Conservation (phyloP, 2,888 invertebrate genomes). For the Eupelmus urozonus region DNA sequence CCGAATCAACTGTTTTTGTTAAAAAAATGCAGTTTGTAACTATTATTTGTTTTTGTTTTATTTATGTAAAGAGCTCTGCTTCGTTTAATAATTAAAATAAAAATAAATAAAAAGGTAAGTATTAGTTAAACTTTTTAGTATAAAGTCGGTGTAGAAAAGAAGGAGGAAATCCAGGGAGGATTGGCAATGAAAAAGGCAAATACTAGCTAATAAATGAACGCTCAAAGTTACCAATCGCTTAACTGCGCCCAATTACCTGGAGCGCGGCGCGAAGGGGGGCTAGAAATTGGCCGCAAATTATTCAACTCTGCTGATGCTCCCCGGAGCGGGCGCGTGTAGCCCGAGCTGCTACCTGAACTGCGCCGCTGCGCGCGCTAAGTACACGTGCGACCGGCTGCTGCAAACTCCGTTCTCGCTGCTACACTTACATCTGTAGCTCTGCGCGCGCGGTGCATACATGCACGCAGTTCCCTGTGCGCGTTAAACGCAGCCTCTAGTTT, state of each 20-base stretch:
- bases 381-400: neutral
- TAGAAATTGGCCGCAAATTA: conserved; percentile 38
- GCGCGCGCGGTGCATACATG: neutral
- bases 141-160: no score
- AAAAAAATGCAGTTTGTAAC: no score
- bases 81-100: no score
- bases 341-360: no score
- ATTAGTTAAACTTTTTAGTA: no score
- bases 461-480: neutral
- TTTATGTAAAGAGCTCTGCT: no score
- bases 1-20: no score
- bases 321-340: neutral
- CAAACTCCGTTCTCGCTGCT: conserved; percentile 1
- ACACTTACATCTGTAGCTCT: conserved; percentile 24
- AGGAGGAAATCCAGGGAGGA: no score
- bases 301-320: conserved; percentile 1
- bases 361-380: neutral
- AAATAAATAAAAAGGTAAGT: no score
- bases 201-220: no score
- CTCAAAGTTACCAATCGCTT: neutral
- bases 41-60: no score
- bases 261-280: conserved; percentile 10
- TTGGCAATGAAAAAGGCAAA: no score
- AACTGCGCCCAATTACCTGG: conserved; percentile 5
- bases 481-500: conserved; percentile 57